Conservation (phyloP, 2,113 vertebrate species). For the Macaca nemestrina region DNA sequence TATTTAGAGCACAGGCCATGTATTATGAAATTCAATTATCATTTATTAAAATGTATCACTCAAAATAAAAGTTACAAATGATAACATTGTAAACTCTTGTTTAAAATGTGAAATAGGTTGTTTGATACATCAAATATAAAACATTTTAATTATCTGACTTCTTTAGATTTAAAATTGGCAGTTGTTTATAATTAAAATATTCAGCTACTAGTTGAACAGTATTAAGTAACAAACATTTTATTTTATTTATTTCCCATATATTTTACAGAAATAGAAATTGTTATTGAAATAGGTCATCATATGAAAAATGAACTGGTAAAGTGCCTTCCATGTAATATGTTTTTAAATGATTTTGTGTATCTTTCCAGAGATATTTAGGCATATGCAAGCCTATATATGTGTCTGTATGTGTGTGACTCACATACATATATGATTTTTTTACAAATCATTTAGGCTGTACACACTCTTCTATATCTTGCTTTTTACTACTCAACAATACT, state of each 20-base stretch:
- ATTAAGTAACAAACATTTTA: not conserved
- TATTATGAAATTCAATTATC: slow-evolving; percentile 3
- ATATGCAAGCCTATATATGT: not conserved
- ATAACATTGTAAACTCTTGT: not conserved
- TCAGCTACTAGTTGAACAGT: not conserved
- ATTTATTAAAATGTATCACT: not conserved
- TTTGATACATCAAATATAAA: not conserved
- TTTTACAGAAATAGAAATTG: not conserved
- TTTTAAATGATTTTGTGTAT: not conserved
- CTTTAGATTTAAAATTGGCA: not conserved
- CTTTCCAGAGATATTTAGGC: not conserved
- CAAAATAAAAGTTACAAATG: not conserved
- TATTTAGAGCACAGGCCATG: not conserved
- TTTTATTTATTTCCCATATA: not conserved
- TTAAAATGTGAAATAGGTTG: not conserved
- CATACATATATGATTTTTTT: not conserved
- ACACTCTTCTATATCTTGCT: not conserved
- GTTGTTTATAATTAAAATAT: not conserved
- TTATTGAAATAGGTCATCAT: slow-evolving; percentile 14
- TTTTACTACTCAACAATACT: not conserved
- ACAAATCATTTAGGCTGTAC: not conserved
- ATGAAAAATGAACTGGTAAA: slow-evolving; percentile 10
- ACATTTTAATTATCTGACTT: slow-evolving; percentile 19
- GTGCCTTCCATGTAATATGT: not conserved
- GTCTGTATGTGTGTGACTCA: not conserved